Evolutionary conservation across 2,797 vertebrate genomes (phyloP), one percentile per base, ranked within the genome.

Genomic region (Malacoraja senta): DNA sequence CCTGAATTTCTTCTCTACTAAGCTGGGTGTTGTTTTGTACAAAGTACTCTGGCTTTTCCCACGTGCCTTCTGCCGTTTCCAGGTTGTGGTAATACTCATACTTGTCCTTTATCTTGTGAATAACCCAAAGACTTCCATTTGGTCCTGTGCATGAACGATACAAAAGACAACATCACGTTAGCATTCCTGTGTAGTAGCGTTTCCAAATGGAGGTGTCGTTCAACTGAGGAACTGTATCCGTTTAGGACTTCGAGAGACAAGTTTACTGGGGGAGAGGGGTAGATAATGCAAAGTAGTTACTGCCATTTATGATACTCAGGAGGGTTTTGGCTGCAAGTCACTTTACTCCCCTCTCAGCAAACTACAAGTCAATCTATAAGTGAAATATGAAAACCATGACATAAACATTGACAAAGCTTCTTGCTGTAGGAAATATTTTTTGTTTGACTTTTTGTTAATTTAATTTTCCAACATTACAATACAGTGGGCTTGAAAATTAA

Each of bases 61-160:
- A 99, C 65, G 95, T 96, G 71, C 97, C 97, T 94, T 97, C 95
- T 93, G 96, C 95, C 9, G 96, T 97, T 95, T 98, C 96, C 93
- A 97, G 95, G 94, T 99, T 98, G 95, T 98, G 99, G 95, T 97
- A 99, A 94, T 97, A 99, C 94, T 97, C 95, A 93, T 97, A 98
- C 93, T 94, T 96, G 93, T 96, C 97, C 93, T 97, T 97, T 94
- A 99, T 95, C 93, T 95, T 95, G 94, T 98, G 95, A 95, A 97
- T 98, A 93, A 99, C 97, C 99, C 98, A 99, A 2, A 96, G 94
- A 93, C 97, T 95, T 94, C 96, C 96, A 58, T 93, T 93, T 93
- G 95, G 94, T 93, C 94, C 97, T 97, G 72, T 3, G 58, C 1
- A 74, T 76, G 29, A 72, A 92, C 7, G 29, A 72, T 26, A 76